phyloP scores from a whole-genome alignment of 2,888 invertebrate species.

The Suillia variegata region DNA sequence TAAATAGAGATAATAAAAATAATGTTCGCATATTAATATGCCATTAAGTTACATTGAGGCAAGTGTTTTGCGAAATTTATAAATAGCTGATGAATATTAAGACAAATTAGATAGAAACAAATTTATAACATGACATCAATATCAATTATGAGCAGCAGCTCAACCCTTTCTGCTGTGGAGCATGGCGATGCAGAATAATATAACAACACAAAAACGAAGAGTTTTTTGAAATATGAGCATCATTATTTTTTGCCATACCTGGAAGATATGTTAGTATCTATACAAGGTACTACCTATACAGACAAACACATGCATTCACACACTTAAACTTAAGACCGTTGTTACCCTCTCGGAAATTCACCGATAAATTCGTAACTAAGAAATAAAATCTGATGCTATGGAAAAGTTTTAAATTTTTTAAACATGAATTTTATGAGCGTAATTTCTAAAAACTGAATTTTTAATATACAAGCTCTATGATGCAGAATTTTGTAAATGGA shows the following conservation, averaged over 20 bases:
- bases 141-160: neutral
- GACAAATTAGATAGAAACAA: neutral
- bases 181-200: neutral
- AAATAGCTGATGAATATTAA: no score
- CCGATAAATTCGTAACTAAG: no score
- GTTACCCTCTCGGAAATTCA: neutral
- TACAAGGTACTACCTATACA: neutral
- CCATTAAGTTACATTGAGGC: no score
- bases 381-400: no score
- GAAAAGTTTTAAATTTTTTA: no score
- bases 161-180: neutral
- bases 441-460: no score
- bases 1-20: no score
- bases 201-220: neutral
- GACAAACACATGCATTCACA: neutral
- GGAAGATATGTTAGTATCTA: neutral
- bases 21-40: no score
- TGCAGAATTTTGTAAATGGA: neutral
- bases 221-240: neutral
- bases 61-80: no score
- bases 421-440: no score
- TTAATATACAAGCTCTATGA: no score
- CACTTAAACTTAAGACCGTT: neutral
- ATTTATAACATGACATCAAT: neutral
- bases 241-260: neutral